Base-by-base conservation (phyloP, 2,888 invertebrate genomes). In the Nomada fabriciana region DNA sequence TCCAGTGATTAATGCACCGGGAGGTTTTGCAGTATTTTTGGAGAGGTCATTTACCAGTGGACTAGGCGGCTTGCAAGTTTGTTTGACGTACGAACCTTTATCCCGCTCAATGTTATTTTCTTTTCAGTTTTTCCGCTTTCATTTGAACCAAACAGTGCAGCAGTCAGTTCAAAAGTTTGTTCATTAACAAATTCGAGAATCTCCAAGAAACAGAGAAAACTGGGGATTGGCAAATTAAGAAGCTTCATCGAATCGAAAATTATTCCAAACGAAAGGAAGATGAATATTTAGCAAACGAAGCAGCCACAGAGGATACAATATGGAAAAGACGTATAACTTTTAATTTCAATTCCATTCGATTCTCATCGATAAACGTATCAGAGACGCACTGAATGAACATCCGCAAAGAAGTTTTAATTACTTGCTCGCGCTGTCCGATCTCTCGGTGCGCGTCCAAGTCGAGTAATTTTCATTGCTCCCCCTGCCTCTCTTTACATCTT, bases 361-460 rank as follows among this genome's bases (percentile, higher is more conserved):
- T 64, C 53, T 55, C 53, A 50, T 5, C 25, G 61, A 25, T 18
- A 36, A 60, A 53, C 59, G 75, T 36, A 74, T 76, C 59, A 52
- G 20, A 53, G 68, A 68, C 50, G 64, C 59, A 20, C 55, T n/a
- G 59, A 81, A 63, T 63, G 65, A 60, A 69, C 72, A 65, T 50
- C 70, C 53, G 42, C 42, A 20, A 29, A 18, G 52, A 83, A 83
- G 65, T 83, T 83, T 82, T 83, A 83, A 83, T 83, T 83, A 82
- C 83, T 82, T 77, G 83, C 77, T 83, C 71, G 73, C 82, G 72
- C 74, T 74, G 70, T 70, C 60, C 70, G 74, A 50, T 42, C 57
- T 7, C 68, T 18, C 15, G 61, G 69, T n/a, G 29, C 75, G 29
- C 15, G 50, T 36, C 23, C 25, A 52, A 73, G 65, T 70, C 60